These are phyloP conservation scores for Rallus crepitans DNA, from an alignment of 2,797 vertebrate genomes.

Conservation along the genomic window DNA sequence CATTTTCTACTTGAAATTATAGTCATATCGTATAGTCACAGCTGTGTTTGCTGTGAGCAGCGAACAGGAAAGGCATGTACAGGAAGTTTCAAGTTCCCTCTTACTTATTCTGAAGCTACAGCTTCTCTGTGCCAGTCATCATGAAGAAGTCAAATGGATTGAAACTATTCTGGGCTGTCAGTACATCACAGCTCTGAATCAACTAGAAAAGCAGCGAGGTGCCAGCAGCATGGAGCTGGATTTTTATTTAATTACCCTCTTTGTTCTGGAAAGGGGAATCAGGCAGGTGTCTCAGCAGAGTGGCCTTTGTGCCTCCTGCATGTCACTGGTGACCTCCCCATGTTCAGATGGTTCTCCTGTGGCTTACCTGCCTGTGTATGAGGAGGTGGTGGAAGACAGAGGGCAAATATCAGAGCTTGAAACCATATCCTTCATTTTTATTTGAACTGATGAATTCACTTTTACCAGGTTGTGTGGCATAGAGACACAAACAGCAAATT, in stretches of 20 bases:
- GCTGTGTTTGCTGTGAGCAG: background rate
- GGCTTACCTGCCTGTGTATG: background rate
- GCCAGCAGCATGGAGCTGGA: background rate
- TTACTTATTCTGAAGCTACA: background rate
- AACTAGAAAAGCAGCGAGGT: background rate
- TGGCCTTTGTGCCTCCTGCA: background rate
- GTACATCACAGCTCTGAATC: background rate
- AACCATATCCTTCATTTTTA: background rate
- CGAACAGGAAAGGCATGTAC: background rate
- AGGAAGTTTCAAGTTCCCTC: conserved; percentile 11
- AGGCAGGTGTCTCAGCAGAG: background rate
- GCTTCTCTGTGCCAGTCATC: background rate
- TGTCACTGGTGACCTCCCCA: accelerated
- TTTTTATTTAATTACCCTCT: conserved; percentile 18
- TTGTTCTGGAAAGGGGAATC: background rate
- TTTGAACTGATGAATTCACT: accelerated
- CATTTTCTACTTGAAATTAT: background rate
- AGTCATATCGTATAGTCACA: background rate
- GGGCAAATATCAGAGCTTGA: background rate
- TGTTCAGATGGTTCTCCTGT: background rate
- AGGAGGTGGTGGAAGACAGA: background rate
- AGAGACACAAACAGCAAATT: background rate
- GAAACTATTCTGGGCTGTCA: conserved; percentile 27
- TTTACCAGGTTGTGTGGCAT: background rate
- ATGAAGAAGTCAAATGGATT: background rate